Base-by-base conservation (phyloP, 30 jellyfish, hydroid and myxozoan species). In the Aurelia aurita complex sp. Pacific region DNA sequence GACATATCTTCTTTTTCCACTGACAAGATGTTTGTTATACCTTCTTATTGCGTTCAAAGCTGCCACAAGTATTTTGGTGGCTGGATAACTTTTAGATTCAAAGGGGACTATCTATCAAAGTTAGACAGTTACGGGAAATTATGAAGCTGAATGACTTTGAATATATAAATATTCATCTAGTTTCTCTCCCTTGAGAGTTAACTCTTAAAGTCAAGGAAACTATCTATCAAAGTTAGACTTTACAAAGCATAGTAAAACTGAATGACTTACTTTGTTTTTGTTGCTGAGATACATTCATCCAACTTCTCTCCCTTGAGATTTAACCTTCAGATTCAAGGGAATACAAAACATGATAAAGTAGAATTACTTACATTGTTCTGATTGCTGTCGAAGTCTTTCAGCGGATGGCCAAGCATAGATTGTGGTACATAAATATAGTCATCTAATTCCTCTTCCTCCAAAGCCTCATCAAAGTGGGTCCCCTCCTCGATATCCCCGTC, bases 341-440 rank as follows among this genome's bases (percentile, higher is more conserved):
- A 6, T n/a, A 0, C 36, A 63, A 35, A 7, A 23, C 71, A 46
- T 14, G 17, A 11, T 42, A 57, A 51, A 23, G 13, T 46, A 18
- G 57, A 46, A 9, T 46, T 57, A 94, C 99, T 94, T 85, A 94
- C 99, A 51, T 84, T 94, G 19, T 89, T 96, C 59, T 94, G 96
- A 23, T 92, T 97, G 69, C 97, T 83, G 77, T 94, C 99, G 80
- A 89, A 84, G 73, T 94, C 99, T 77, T 94, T 94, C 18, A 94
- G 73, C 60, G 99, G 99, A 65, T 85, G 90, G 15, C 99, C 99
- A 15, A 94, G 91, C 99, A 94, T 94, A 65, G 97, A 84, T 67
- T 94, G 82, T 15, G 99, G 99, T 64, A 89, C 99, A 74, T 89
- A 77, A 60, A 88, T 73, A 63, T 33, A 92, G 66, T 87, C 91